Evolutionary conservation across 2,888 invertebrate species (phyloP).

Genomic region (Chymomyza procnemis): DNA sequence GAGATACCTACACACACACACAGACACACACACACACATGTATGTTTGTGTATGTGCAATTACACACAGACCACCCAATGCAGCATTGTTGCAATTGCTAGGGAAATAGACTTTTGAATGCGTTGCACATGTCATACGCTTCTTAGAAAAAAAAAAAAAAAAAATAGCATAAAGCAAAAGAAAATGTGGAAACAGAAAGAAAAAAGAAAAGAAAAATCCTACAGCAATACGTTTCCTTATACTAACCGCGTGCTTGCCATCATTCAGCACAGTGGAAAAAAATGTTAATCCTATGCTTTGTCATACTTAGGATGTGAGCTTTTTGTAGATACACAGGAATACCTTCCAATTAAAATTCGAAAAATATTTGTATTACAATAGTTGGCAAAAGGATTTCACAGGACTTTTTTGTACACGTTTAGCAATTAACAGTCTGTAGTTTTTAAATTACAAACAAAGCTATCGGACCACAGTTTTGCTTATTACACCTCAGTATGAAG

Average conservation of each 20-base stretch:
- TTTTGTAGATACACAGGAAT: no score
- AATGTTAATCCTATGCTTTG: not conserved
- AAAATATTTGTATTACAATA: no score
- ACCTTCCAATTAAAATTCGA: no score
- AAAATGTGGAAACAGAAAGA: conserved; percentile 17
- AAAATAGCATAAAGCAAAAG: conserved; percentile 18
- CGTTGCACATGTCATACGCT: conserved; percentile 68
- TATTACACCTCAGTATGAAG: no score
- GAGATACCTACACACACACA: conserved; percentile 18
- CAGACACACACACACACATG: not conserved
- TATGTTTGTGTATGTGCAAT: conserved; percentile 20
- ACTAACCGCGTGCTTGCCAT: not conserved
- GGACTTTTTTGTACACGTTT: no score
- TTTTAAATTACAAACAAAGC: no score
- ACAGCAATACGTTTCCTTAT: conserved; percentile 46
- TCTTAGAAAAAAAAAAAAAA: no score
- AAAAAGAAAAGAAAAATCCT: conserved; percentile 31
- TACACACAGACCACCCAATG: conserved; percentile 33
- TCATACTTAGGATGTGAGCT: no score
- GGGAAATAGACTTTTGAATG: conserved; percentile 70
- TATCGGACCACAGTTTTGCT: no score
- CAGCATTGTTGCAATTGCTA: conserved; percentile 68
- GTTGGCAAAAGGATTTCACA: no score
- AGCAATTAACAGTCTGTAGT: no score
- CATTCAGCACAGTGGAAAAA: not conserved